Base-by-base conservation (phyloP, 1,140 invertebrate genomes). In the Ruditapes philippinarum region DNA sequence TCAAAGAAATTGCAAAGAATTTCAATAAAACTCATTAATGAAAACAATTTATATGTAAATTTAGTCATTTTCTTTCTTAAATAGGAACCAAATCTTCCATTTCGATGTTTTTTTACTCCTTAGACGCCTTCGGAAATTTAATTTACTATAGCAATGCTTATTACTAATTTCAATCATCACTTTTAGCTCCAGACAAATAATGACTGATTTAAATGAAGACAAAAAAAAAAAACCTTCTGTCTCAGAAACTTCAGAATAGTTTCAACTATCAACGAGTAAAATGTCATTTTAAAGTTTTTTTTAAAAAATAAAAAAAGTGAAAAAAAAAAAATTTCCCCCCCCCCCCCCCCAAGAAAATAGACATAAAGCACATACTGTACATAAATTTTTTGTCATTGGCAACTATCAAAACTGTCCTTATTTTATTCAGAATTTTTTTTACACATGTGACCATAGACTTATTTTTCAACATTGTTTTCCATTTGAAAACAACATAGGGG, bases 41-140 rank as follows among this genome's bases (percentile, higher is more conserved):
- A 74, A 74, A 74, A 74, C 40, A 74, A 74, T 74, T 74, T 74
- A 74, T 74, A 74, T 45, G 40, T 74, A 74, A 74, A 74, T 74
- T 49, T 11, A 22, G 14, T 17, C n/a, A 42, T 74, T 45, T 73
- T 74, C 40, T 42, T n/a, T 22, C 25, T 22, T 49, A n/a, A 28
- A 40, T 42, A 49, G 70, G 49, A 45, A 45, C 40, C 22, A 42
- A 74, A 22, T 49, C 22, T 22, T 45, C 70, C 12, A 28, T 74
- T 25, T 40, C n/a, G n/a, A n/a, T 22, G 9, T 38, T 38, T 40
- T 28, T 42, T 42, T 28, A 17, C 38, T 33, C 19, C 2, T 22
- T 40, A 19, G 40, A 14, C 25, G 70, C 49, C 38, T 74, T 42
- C 36, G 17, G n/a, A 25, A 74, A 74, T 74, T n/a, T 74, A 74